Evolutionary conservation across 2,113 vertebrate genomes (phyloP).

Genomic region (Oreotrochilus melanogaster): DNA sequence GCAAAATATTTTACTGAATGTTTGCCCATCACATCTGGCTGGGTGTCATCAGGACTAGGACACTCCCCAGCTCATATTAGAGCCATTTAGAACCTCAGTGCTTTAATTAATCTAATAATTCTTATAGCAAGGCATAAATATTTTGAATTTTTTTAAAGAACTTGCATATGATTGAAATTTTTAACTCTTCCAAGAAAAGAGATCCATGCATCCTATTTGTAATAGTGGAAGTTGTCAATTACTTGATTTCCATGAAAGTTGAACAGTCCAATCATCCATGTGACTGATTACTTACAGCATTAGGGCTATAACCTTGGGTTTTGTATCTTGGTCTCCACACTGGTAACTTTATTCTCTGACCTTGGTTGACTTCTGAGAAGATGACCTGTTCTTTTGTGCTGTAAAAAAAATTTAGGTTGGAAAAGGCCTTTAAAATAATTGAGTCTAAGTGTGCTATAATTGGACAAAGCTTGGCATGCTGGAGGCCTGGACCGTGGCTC

Average conservation of each 20-base stretch:
- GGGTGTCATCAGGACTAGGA: neutral
- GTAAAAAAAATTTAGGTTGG: neutral
- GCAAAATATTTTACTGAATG: neutral
- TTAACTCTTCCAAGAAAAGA: neutral
- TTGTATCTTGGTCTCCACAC: neutral
- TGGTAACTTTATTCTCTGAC: neutral
- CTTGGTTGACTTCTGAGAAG: neutral
- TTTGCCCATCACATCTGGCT: neutral
- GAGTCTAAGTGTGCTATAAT: neutral
- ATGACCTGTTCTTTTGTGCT: neutral
- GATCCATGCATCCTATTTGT: neutral
- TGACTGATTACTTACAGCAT: neutral
- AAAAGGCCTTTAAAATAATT: neutral
- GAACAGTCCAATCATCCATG: neutral
- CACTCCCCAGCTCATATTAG: neutral
- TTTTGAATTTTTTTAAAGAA: neutral
- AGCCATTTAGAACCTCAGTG: neutral
- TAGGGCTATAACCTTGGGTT: neutral
- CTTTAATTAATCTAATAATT: neutral
- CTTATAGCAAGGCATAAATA: neutral
- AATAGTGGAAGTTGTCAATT: neutral
- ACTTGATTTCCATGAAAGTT: neutral
- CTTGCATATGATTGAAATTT: neutral
- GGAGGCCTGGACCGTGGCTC: neutral
- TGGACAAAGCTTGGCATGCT: neutral